These are phyloP conservation scores for Phylloscopus trochiloides DNA, from an alignment of 2,113 vertebrate genomes.

Conservation along the genomic window DNA sequence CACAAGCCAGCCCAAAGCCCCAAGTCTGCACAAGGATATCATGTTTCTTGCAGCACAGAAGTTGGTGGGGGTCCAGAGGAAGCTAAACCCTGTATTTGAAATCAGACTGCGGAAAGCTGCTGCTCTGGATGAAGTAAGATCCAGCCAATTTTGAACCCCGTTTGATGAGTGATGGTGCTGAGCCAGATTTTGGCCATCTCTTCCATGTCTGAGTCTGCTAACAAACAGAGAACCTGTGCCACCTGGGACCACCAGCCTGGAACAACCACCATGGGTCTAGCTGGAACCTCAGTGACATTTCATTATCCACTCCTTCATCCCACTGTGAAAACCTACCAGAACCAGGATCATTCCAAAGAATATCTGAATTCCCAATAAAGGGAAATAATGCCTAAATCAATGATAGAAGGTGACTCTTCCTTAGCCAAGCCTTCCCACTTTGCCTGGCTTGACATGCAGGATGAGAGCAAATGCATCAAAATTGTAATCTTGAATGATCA, in stretches of 20 bases:
- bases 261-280: not conserved
- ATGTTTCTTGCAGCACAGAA: not conserved
- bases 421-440: constrained; percentile 42
- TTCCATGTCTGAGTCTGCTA: no score
- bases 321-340: not conserved
- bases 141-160: not conserved
- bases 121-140: not conserved
- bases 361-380: not conserved
- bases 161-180: not conserved
- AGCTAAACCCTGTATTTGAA: not conserved
- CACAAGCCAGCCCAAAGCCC: not conserved
- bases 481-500: constrained; percentile 73
- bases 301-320: not conserved
- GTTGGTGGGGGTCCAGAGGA: not conserved
- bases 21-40: not conserved
- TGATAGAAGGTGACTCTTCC: not conserved
- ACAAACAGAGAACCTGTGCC: not conserved
- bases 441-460: constrained; percentile 59
- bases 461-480: constrained; percentile 73
- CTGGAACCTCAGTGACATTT: not conserved
- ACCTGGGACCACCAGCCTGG: not conserved
- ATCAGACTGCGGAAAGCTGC: not conserved
- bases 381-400: not conserved
- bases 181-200: not conserved
- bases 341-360: not conserved